These are phyloP conservation scores for Conistra vaccinii DNA, from an alignment of 2,888 invertebrate species.

Conservation along the genomic window DNA sequence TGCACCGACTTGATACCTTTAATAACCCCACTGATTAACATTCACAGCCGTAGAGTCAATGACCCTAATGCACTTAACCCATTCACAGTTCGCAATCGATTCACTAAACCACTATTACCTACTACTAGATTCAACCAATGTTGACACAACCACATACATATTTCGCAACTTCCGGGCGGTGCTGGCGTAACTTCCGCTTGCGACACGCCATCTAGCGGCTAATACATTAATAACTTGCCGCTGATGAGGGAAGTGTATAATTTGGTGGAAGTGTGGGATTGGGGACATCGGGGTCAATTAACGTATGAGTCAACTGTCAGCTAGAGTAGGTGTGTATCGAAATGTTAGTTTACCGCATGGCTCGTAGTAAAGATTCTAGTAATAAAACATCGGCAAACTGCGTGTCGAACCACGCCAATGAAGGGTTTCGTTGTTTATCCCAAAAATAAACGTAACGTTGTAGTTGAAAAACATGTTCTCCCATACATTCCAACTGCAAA, in stretches of 20 bases:
- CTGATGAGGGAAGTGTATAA: conserved; percentile 38
- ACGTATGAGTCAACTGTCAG: conserved; percentile 19
- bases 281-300: conserved; percentile 11
- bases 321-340: conserved; percentile 1
- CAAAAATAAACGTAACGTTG: too few species aligned
- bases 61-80: not conserved
- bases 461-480: too few species aligned
- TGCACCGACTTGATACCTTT: not conserved
- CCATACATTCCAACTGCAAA: too few species aligned
- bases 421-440: too few species aligned
- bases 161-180: conserved; percentile 60
- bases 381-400: too few species aligned
- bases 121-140: conserved; percentile 25
- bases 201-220: conserved; percentile 53
- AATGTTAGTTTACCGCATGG: not conserved
- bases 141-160: conserved; percentile 23
- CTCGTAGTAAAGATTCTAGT: too few species aligned
- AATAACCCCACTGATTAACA: not conserved
- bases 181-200: conserved; percentile 64
- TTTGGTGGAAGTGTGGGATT: conserved; percentile 38
- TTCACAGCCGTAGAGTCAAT: not conserved
- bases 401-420: too few species aligned
- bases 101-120: conserved; percentile 20
- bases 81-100: conserved; percentile 43
- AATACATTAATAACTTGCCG: conserved; percentile 27